Evolutionary conservation across 1,140 invertebrate species (phyloP).

Genomic region (Drosophila teissieri): DNA sequence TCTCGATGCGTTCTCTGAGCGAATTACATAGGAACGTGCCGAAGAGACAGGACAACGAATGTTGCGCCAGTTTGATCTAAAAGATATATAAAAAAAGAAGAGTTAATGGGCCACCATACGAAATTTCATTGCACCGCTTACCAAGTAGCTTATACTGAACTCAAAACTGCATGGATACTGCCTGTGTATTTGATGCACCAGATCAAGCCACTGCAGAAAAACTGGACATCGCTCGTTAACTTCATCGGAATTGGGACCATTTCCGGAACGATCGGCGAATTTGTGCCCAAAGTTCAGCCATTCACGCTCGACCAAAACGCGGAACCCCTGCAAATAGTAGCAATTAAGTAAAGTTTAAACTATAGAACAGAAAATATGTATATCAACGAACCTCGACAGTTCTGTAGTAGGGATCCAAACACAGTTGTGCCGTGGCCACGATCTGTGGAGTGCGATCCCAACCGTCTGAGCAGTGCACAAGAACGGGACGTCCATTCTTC

Average conservation of each 20-base stretch:
- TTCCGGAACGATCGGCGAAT: slow-evolving; percentile 97
- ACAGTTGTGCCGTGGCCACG: slow-evolving; percentile 94
- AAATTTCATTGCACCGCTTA: slow-evolving; percentile 85
- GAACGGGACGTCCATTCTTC: slow-evolving; percentile 93
- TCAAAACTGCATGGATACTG: slow-evolving; percentile 98
- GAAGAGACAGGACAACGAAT: slow-evolving; percentile 97
- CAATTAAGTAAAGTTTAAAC: slow-evolving; percentile 9
- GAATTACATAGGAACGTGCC: slow-evolving; percentile 98
- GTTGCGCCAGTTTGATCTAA: slow-evolving; percentile 97
- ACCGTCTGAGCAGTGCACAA: slow-evolving; percentile 98
- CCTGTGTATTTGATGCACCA: slow-evolving; percentile 94
- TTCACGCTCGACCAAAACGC: slow-evolving; percentile 95
- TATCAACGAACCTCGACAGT: slow-evolving; percentile 90
- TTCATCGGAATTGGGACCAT: slow-evolving; percentile 92
- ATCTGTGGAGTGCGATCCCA: slow-evolving; percentile 99
- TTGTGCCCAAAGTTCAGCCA: slow-evolving; percentile 99
- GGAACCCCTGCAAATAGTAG: slow-evolving; percentile 90
- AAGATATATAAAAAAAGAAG: neutral
- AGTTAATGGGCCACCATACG: neutral
- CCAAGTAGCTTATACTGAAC: slow-evolving; percentile 96
- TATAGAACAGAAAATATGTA: neutral
- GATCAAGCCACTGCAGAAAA: slow-evolving; percentile 99
- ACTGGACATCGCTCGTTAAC: slow-evolving; percentile 96
- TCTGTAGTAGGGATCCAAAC: slow-evolving; percentile 96
- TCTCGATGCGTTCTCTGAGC: slow-evolving; percentile 89